Evolutionary conservation across 2,888 invertebrate species (phyloP), one percentile per base, ranked within the genome.

Genomic region (Sceliomorpha sp.): DNA sequence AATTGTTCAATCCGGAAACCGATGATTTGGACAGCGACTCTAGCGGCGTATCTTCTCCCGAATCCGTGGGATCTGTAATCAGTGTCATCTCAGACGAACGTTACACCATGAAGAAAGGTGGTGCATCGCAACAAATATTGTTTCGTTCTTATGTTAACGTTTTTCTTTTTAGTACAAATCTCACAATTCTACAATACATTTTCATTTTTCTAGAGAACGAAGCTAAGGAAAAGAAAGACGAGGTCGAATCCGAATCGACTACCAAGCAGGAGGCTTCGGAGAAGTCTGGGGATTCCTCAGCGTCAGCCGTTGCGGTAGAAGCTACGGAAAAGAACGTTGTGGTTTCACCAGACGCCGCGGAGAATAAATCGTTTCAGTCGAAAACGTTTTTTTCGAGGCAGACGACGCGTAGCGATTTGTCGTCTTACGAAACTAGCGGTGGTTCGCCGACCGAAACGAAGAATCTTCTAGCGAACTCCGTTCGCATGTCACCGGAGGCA

Each of bases 11-110:
- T 89, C 96, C 96, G 0, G 96, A 96, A 81, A 95, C 94, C 3
- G 96, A 97, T 83, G 96, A 97, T 80, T 91, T 96, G 87, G 96
- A 96, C 84, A 96, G 96, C 80, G 96, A 96, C 84, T 96, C 95
- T 0, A 95, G 95, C 80, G 94, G 94, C 1, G 94, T 95, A 7
- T 96, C 96, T 0, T 96, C 96, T 0, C 96, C 96, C 1, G 96
- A 96, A 83, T 96, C 96, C 1, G 92, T 94, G 1, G 95, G 95
- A 76, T 95, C 95, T 81, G 96, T 96, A 0, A 95, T 96, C 73
- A 95, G 94, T 80, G 94, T 95, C 0, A 91, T 93, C 9, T 91
- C 92, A 6, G 93, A 93, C 31, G 92, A 92, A 74, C 88, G 91
- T 14, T 89, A 83, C 47, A 60, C 73, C 4, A 48, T 72, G 1